Conservation (phyloP, 2,113 vertebrate species). For the Arizona elegans region DNA sequence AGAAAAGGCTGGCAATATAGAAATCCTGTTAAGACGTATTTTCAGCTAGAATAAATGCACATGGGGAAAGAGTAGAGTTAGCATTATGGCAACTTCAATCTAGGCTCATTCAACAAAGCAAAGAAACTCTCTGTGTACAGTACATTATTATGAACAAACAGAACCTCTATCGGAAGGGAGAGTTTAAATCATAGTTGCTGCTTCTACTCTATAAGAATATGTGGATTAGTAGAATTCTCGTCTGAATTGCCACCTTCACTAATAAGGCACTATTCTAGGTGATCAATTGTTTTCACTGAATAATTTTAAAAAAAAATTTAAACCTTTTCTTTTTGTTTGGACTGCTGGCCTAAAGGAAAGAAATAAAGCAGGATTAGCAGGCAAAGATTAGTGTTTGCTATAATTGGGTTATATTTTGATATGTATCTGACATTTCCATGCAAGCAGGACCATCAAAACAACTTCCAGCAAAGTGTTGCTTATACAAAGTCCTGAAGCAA, state of each 20-base stretch:
- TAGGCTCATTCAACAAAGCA: background rate
- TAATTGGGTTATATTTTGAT: background rate
- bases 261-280: background rate
- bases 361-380: background rate
- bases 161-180: background rate
- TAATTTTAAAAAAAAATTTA: background rate
- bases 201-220: background rate
- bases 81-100: background rate
- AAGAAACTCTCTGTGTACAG: background rate
- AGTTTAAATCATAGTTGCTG: background rate
- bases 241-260: background rate
- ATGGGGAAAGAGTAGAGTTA: background rate
- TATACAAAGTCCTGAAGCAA: background rate
- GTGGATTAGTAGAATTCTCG: background rate
- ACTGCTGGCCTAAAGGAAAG: background rate
- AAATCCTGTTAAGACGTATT: background rate
- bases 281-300: background rate
- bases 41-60: background rate
- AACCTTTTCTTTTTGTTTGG: background rate
- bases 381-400: background rate
- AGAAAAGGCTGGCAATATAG: background rate
- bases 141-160: background rate
- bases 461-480: background rate
- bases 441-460: background rate
- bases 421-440: background rate